A percentile compares a stretch with the other conserved stretches of the same genome.
Conservation (phyloP, 2,113 vertebrate genomes). For the Electrona antarctica region DNA sequence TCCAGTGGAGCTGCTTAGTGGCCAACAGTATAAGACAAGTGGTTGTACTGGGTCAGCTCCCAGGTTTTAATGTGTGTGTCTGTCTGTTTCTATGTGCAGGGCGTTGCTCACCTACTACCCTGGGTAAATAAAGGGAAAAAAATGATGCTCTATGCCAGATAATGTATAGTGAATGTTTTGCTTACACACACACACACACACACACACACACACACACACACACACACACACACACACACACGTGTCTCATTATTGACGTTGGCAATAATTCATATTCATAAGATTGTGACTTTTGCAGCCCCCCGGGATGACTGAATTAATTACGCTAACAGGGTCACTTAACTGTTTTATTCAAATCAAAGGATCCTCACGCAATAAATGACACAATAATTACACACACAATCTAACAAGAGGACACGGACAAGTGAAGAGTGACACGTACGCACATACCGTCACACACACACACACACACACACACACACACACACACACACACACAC, state of each 20-base stretch:
- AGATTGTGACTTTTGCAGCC: constrained; percentile 60
- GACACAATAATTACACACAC: constrained; percentile 75
- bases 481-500: neutral
- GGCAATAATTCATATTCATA: constrained; percentile 75
- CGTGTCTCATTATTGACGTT: constrained; percentile 46
- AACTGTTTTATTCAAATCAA: constrained; percentile 74
- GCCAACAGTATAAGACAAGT: no score
- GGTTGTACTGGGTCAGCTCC: no score
- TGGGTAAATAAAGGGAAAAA: neutral
- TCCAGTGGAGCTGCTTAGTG: no score
- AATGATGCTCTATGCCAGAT: constrained; percentile 48
- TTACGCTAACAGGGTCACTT: constrained; percentile 78
- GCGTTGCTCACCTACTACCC: neutral
- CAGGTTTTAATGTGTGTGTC: no score
- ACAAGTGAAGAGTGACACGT: constrained; percentile 63
- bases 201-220: no score
- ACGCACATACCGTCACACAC: constrained; percentile 68
- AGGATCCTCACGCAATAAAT: constrained; percentile 66
- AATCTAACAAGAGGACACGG: constrained; percentile 69
- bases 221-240: no score
- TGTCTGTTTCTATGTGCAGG: neutral
- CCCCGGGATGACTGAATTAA: constrained; percentile 75
- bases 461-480: constrained; percentile 34
- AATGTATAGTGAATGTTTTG: neutral
- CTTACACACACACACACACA: no score